Evolutionary conservation across 2,113 vertebrate genomes (phyloP).

Genomic region (Glaucomys volans): DNA sequence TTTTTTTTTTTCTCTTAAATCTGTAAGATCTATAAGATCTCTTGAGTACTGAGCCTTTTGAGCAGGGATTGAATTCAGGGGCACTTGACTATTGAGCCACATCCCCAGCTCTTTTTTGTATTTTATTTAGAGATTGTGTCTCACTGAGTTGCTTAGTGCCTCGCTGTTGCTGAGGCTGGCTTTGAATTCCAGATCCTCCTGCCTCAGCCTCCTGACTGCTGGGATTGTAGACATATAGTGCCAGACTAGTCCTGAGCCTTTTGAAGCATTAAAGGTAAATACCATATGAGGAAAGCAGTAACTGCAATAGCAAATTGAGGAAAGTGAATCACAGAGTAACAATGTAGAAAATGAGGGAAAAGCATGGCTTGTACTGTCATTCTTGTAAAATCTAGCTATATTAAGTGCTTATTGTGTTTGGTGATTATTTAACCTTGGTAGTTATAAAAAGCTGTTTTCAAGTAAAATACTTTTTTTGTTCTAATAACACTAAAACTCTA

Average conservation of each 20-base stretch:
- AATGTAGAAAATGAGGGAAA: slow-evolving; percentile 49
- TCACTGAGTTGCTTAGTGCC: too few relatives aligned
- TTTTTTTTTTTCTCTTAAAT: neutral
- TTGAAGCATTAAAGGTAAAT: slow-evolving; percentile 57
- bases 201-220: too few relatives aligned
- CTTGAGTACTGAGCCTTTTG: slow-evolving; percentile 27
- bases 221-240: too few relatives aligned
- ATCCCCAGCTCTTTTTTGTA: too few relatives aligned
- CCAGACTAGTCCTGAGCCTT: neutral
- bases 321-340: slow-evolving; percentile 40
- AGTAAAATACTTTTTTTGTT: slow-evolving; percentile 13
- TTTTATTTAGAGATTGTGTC: too few relatives aligned
- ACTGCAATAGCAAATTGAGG: slow-evolving; percentile 35
- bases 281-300: slow-evolving; percentile 61
- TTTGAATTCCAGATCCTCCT: too few relatives aligned
- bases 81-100: too few relatives aligned
- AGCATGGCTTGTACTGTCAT: neutral
- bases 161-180: too few relatives aligned
- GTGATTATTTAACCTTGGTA: neutral
- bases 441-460: neutral
- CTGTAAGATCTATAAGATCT: slow-evolving; percentile 35
- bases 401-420: neutral
- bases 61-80: too few relatives aligned
- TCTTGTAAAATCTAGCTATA: slow-evolving; percentile 22
- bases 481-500: slow-evolving; percentile 34